Percentiles rank a stretch among this genome's conserved stretches.
Evolutionary conservation across 2,797 vertebrate genomes (phyloP).

Genomic region (Bovichtus diacanthus): DNA sequence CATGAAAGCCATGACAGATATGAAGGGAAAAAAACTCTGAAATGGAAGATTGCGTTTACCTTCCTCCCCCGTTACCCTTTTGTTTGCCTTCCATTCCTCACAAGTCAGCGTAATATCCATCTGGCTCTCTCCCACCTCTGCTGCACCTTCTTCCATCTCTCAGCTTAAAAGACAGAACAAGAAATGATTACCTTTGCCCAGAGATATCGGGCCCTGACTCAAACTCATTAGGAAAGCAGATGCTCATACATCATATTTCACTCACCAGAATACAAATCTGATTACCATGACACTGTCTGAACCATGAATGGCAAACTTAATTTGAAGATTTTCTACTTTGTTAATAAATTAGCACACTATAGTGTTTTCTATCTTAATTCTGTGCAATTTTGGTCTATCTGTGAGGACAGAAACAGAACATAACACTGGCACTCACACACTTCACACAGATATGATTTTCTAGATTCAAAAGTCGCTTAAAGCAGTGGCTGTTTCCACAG

Average conservation of each 20-base stretch:
- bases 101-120: conserved; percentile 75
- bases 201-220: conserved; percentile 84
- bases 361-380: conserved; percentile 9
- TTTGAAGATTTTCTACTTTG: conserved; percentile 72
- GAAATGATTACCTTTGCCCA: conserved; percentile 86
- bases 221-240: conserved; percentile 88
- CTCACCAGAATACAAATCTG: conserved; percentile 83
- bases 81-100: conserved; percentile 80
- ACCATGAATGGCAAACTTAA: conserved; percentile 77
- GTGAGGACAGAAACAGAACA: conserved; percentile 45
- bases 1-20: conserved; percentile 57
- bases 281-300: conserved; percentile 86
- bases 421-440: conserved; percentile 32
- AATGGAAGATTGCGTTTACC: conserved; percentile 77
- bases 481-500: conserved; percentile 8
- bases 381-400: conserved; percentile 32
- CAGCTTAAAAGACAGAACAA: conserved; percentile 78
- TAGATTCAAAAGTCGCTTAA: conserved; percentile 34
- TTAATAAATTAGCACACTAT: conserved; percentile 50
- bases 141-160: conserved; percentile 66
- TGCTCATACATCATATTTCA: conserved; percentile 85
- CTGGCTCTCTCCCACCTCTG: conserved; percentile 68
- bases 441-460: conserved; percentile 37
- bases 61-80: conserved; percentile 71
- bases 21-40: conserved; percentile 23